Evolutionary conservation across 2,113 vertebrate genomes (phyloP), one percentile per base, ranked within the genome.

Genomic region (Emydocephalus ijimae): DNA sequence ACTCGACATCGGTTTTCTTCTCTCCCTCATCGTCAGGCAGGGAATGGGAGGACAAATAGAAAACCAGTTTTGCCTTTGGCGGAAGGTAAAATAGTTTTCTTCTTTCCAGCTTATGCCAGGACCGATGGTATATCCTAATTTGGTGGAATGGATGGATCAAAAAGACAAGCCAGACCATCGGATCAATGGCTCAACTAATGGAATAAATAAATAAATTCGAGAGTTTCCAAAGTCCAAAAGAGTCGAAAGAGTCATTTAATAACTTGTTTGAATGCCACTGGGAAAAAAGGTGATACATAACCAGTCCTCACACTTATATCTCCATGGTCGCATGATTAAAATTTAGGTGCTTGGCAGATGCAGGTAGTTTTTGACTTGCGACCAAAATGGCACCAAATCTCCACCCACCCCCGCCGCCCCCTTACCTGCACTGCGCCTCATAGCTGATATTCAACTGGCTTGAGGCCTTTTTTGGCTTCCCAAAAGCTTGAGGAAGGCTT

Each of bases 11-110:
- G 45, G 5, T 6, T 45, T 45, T 45, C 45, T 45, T 45, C 45
- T 45, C 45, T 45, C 45, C 45, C 45, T 45, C 50, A 50, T 50
- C 8, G 93, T 57, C 90, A 24, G 45, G 91, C 87, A 34, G 52
- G 88, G 93, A 94, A 50, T 29, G 91, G 0, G 39, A 94, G 11
- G 14, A 20, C 34, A 90, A 89, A 93, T 89, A 92, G 92, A 93
- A 92, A n/a, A 3, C 50, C 52, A 86, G 89, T 90, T 52, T 14
- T 39, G 18, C 0, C 34, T 59, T 90, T 52, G 85, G 85, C 87
- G 45, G 64, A 23, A 15, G 55, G 90, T 8, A 6, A 56, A 4
- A 0, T 88, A 29, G 23, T 85, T 20, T 43, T 1, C 39, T 48
- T 23, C 45, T 20, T 50, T 39, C 69, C 69, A 21, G 69, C 34